phyloP scores from a whole-genome alignment of 2,888 invertebrate genomes.

The Plagodis dolabraria region DNA sequence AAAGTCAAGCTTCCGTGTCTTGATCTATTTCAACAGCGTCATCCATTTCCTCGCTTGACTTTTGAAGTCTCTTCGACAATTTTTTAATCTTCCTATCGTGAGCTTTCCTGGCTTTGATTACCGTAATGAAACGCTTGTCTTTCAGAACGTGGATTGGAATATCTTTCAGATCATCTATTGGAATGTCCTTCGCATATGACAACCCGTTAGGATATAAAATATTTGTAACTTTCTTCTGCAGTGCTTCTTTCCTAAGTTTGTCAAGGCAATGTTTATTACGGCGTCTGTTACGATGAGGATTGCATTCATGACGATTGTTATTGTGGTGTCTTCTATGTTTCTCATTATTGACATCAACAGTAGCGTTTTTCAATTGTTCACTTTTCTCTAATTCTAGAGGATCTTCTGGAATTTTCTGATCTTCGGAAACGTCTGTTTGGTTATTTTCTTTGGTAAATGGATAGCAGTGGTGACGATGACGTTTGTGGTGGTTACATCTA shows the following conservation, averaged over 20 bases:
- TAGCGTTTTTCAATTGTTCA: too few species aligned
- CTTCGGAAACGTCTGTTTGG: neutral
- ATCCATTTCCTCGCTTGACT: neutral
- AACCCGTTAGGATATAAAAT: constrained; percentile 21
- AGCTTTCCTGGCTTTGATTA: constrained; percentile 16
- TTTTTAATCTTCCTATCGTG: constrained; percentile 12
- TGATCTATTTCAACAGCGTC: neutral
- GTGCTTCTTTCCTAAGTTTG: constrained; percentile 6
- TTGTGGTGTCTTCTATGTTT: neutral
- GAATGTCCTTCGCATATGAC: neutral
- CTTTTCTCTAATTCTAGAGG: neutral
- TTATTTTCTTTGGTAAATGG: neutral
- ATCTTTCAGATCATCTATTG: constrained; percentile 3
- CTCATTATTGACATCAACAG: neutral
- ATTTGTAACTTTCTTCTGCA: constrained; percentile 6
- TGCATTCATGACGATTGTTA: constrained; percentile 2
- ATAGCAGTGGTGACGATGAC: neutral
- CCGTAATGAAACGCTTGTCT: constrained; percentile 8
- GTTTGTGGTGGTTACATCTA: neutral
- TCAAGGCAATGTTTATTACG: constrained; percentile 2
- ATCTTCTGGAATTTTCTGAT: neutral
- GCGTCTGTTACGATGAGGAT: neutral
- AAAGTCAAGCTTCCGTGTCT: too few species aligned
- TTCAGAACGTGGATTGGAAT: constrained; percentile 3
- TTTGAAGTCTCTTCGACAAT: constrained; percentile 8